Base-by-base conservation (phyloP, 2,888 invertebrate genomes). In the Euzophera pinguis region DNA sequence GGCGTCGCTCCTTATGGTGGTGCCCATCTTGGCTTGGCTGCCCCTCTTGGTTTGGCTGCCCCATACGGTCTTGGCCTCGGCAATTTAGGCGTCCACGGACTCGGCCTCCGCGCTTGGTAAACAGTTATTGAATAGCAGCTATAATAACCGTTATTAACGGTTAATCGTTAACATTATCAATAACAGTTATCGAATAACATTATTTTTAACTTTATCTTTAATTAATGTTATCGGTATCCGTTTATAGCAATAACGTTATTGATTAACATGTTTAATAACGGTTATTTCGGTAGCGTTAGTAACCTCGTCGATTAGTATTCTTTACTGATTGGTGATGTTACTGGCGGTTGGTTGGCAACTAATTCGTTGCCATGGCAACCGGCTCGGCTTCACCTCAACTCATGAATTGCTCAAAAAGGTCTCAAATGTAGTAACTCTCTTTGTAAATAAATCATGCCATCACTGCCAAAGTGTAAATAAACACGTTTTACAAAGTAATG, bases 381-480 rank as follows among this genome's bases (percentile, higher is more conserved):
- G 62, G 55, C 56, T 60, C 53, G 65, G 56, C 63, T 63, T 64
- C 61, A 56, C 53, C 63, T 56, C 65, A 68, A 59, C 65, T 65
- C 73, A 62, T 54, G 65, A 67, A 72, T 65, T 62, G 69, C 68
- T 67, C 70, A 74, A 78, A 75, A 83, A 77, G 86, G 85, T 87
- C 84, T 88, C 85, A 84, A 22, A 67, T 71, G 74, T 9, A 73
- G 87, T 88, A 89, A 90, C 88, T 90, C 89, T 90, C 89, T 88
- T 86, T 90, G 84, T 87, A 84, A 78, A 83, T 84, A n/a, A n/a
- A 60, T 78, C 74, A 85, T 80, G 82, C 84, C 85, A 86, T 85
- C 88, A 90, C 88, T 88, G 88, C 89, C 89, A 90, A 89, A 90
- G 89, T 89, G 89, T 89, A 85, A 89, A 88, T 87, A 88, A 89